Conservation (phyloP, 2,113 vertebrate genomes). For the Cryptomyrus ogoouensis region DNA sequence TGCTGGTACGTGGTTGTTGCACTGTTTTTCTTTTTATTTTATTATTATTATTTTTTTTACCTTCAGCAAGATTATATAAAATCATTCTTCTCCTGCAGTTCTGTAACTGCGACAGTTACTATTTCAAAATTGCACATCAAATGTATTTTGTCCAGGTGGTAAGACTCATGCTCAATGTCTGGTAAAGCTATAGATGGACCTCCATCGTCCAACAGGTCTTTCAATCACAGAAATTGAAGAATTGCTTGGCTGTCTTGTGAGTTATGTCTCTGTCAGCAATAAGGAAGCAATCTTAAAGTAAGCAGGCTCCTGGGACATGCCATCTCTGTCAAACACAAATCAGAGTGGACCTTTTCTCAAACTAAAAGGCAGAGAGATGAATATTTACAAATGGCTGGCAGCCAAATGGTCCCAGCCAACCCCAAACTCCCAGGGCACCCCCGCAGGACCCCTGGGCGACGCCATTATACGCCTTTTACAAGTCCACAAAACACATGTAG, state of each 20-base stretch:
- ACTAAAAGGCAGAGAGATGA: background rate
- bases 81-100: background rate
- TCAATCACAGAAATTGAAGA: background rate
- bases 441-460: background rate
- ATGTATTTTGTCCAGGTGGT: no score
- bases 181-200: background rate
- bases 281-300: slow-evolving; percentile 2
- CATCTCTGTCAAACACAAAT: slow-evolving; percentile 18
- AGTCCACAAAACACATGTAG: background rate
- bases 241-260: slow-evolving; percentile 1
- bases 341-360: slow-evolving; percentile 7
- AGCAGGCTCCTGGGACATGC: slow-evolving; percentile 1
- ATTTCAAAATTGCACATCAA: no score
- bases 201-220: background rate
- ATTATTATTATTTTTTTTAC: background rate
- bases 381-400: slow-evolving; percentile 17
- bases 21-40: background rate
- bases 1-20: background rate
- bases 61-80: background rate
- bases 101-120: no score
- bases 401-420: background rate
- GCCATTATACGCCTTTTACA: background rate
- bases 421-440: background rate
- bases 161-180: background rate
- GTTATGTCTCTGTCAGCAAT: slow-evolving; percentile 11